Base-by-base conservation (phyloP, 2,797 vertebrate genomes). In the Enteromius radiatus region DNA sequence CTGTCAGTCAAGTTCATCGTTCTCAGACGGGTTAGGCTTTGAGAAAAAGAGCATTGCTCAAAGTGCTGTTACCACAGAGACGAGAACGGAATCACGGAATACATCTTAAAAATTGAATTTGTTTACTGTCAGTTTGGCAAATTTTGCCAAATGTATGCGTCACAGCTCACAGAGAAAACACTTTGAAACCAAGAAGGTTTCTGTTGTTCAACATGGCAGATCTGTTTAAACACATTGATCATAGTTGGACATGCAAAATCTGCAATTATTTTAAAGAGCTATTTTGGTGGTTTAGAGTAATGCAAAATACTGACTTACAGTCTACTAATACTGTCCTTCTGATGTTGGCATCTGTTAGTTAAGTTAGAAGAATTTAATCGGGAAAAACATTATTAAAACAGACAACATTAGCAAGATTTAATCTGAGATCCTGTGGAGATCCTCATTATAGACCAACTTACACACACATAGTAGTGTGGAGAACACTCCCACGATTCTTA, bases 1-100 rank as follows among this genome's bases (percentile, higher is more conserved):
- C 74, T 65, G 63, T 78, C 84, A 61, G 45, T 85, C 78, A 78
- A 65, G 49, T 52, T 45, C 41, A 47, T 49, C 12, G 54, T 59
- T 80, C 21, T 69, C 28, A 65, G 63, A 59, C 68, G 68, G 19
- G 69, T n/a, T n/a, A 76, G 15, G n/a, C 47, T 74, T 33, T 15
- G 47, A 33, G 31, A 15, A 56, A 59, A 75, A 17, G 8, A 41
- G 21, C 70, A 33, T 52, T 52, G 28, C 33, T 73, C 17, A 74
- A 74, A 54, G 52, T 56, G 71, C 1, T 8, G 38, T 23, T 28
- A 2, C 23, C 56, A 61, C 12, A 2, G 11, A 12, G 56, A 56
- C 3, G 1, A 23, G 52, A 56, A 61, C 7, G 59, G 26, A 61
- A 15, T 15, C 26, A 7, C 7, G 59, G 2, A 61, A 61, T 15